Base-by-base conservation (phyloP, 2,888 invertebrate genomes). In the Coronaproctus castanopsis region DNA sequence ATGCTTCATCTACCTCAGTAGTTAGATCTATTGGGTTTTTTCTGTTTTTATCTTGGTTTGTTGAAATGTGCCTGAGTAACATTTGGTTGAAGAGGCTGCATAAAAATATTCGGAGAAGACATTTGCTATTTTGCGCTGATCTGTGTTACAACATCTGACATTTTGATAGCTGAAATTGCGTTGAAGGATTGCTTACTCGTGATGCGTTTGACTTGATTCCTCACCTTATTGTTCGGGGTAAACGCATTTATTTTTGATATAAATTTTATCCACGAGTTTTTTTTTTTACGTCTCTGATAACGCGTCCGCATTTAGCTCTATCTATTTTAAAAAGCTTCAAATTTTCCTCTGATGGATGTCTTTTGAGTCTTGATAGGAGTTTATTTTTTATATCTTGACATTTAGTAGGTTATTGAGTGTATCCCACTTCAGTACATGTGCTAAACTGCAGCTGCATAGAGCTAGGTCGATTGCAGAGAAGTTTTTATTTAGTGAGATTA, bases 191-290 rank as follows among this genome's bases (percentile, higher is more conserved):
- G 21, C 24, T 18, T 54, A 2, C 24, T 10, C 24, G 54, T 23
- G 10, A 54, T 54, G 19, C 22, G 22, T 54, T 54, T 54, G 2
- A 54, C 19, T 54, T 54, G 22, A 5, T 20, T 54, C 54, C 54
- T 23, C 10, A 54, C 24, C 24, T 3, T 5, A 14, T 22, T 21
- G 19, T 23, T 54, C n/a, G 54, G 54, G 8, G 54, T 54, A 2
- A 19, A 23, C 5, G 2, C 3, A 19, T 54, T 54, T 23, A 54
- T 23, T 2, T 22, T 19, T 2, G 54, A 23, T 3, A 19, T 54
- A 24, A 54, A 54, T 10, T 54, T 2, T 5, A 8, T 54, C 54
- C 54, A 54, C 21, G 8, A 14, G 8, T 54, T 21, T 54, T 21
- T 54, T 23, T 54, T 54, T 10, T 22, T 24, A 36, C 14, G 19